Evolutionary conservation across 2,113 vertebrate species (phyloP), one percentile per base, ranked within the genome.

Genomic region (Cololabis saira): DNA sequence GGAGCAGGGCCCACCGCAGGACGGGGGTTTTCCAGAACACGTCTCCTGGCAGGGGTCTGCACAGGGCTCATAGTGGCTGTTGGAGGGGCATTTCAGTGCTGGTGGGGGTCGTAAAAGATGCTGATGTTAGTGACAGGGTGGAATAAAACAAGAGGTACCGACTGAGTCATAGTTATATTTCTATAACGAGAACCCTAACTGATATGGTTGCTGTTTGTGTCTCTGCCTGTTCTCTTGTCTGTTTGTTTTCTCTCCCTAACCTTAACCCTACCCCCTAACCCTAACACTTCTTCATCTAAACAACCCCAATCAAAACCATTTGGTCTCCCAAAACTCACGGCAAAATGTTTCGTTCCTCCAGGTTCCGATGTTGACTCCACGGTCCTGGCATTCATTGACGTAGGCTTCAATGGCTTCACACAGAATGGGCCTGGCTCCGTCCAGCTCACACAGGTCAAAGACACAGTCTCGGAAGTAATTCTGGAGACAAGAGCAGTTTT

Each of bases 271-370:
- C n/a, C n/a, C n/a, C n/a, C n/a, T n/a, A n/a, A n/a, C n/a, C 24
- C 24, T 27, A 37, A 37, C 33, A 11, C 33, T 37, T 37, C 33
- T 37, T 37, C 33, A 9, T 45, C 41, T 3, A 1, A 17, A 4
- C 19, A 43, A 57, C 13, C 18, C 18, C 19, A 11, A 14, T 43
- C 18, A 16, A 3, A 8, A n/a, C 44, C 12, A 30, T 44, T 12
- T 1, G 1, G 45, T 61, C 5, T 27, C 2, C n/a, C 12, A 43
- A 65, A 19, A 81, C 85, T 92, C 54, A 91, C 92, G 86, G 67
- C 92, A 94, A 85, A 95, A 87, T 44, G 90, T 90, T 40, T 78
- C 72, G 54, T 93, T 93, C 80, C 93, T 93, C 93, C 92, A 93
- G 41, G 86, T 7, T 62, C 87, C 76, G 3, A 93, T 78, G 47